phyloP scores from a whole-genome alignment of 1,140 invertebrate species.

The Lethocerus indicus region DNA sequence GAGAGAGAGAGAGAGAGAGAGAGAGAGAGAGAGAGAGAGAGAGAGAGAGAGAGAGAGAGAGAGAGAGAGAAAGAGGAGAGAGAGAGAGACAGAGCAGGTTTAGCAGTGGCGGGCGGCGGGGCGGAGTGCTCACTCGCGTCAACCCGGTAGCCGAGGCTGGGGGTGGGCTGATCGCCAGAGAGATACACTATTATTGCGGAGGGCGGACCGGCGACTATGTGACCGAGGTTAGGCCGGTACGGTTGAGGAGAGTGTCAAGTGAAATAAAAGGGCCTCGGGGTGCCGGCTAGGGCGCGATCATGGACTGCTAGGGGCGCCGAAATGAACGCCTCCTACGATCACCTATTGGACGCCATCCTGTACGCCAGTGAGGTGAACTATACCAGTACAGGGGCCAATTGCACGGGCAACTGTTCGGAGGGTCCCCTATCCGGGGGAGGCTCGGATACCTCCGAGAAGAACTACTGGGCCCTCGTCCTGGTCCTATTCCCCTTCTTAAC shows the following conservation, averaged over 20 bases:
- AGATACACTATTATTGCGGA: background rate
- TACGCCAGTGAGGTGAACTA: background rate
- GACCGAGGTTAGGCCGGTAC: background rate
- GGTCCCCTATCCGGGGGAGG: background rate
- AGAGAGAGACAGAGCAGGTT: background rate
- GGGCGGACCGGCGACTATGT: background rate
- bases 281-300: background rate
- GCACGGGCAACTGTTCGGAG: background rate
- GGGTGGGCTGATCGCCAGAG: background rate
- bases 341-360: background rate
- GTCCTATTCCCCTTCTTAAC: constrained; percentile 84
- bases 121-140: background rate
- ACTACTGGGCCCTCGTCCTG: constrained; percentile 63
- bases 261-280: background rate
- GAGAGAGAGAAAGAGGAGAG: constrained; percentile 1
- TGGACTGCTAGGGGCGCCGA: constrained; percentile 3
- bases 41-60: constrained; percentile 5
- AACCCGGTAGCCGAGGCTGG: background rate
- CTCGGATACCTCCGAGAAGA: background rate
- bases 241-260: background rate
- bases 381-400: background rate
- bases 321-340: background rate
- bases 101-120: background rate
- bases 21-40: constrained; percentile 4
- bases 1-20: constrained; percentile 1